Percentiles rank a stretch among this genome's conserved stretches.
Evolutionary conservation across 2,888 invertebrate species (phyloP).

Genomic region (Drosophila anomalata): DNA sequence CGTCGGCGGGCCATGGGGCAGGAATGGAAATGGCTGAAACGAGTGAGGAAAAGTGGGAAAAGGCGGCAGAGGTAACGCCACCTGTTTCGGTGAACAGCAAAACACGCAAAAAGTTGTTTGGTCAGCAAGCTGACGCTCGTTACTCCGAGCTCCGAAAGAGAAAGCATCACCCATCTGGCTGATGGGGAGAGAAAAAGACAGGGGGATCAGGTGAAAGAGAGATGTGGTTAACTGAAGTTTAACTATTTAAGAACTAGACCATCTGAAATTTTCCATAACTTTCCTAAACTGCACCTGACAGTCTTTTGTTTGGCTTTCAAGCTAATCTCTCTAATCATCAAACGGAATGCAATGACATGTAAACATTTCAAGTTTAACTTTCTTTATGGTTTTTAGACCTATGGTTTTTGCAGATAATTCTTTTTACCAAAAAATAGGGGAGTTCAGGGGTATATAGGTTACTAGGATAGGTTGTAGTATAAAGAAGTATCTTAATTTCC

Average conservation of each 20-base stretch:
- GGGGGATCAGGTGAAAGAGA: no score
- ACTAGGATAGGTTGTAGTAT: no score
- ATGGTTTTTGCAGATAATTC: constrained; percentile 4
- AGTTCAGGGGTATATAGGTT: neutral
- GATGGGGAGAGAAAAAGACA: neutral
- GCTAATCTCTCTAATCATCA: constrained; percentile 61
- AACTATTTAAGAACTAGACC: constrained; percentile 2
- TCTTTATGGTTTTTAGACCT: neutral
- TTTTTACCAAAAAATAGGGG: neutral
- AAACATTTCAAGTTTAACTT: constrained; percentile 35
- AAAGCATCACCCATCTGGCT: constrained; percentile 31
- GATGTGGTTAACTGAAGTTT: constrained; percentile 9
- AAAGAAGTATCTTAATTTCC: no score
- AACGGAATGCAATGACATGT: constrained; percentile 68
- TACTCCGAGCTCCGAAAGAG: constrained; percentile 11
- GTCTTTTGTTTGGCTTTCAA: constrained; percentile 43
- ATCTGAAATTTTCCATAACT: neutral
- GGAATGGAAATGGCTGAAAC: constrained; percentile 16
- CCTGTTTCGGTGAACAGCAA: constrained; percentile 53
- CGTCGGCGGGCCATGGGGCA: constrained; percentile 23
- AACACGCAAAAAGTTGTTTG: constrained; percentile 56
- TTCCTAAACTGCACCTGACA: constrained; percentile 51
- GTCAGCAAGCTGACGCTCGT: constrained; percentile 36
- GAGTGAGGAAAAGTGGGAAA: constrained; percentile 8
- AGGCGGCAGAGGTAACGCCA: constrained; percentile 36